phyloP scores from a whole-genome alignment of 1,140 invertebrate species.

The Mycetomoellerius zeteki region DNA sequence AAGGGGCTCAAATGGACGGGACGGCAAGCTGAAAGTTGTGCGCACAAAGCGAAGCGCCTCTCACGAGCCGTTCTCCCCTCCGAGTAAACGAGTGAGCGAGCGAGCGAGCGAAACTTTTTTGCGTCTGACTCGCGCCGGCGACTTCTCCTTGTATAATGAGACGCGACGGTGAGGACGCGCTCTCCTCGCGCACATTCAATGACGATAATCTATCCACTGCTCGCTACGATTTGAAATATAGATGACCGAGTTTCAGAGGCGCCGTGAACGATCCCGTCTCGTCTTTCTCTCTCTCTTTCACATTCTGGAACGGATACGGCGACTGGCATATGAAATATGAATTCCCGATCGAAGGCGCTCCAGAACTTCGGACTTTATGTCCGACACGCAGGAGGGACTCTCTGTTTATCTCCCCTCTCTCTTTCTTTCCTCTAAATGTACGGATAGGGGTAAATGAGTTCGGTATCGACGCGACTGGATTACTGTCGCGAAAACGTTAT shows the following conservation, averaged over 20 bases:
- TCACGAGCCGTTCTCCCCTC: neutral
- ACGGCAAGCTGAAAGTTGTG: neutral
- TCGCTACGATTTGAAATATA: conserved; percentile 51
- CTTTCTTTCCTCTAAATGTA: conserved; percentile 12
- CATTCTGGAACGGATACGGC: conserved; percentile 31
- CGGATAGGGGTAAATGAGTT: conserved; percentile 51
- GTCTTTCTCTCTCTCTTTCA: conserved; percentile 21
- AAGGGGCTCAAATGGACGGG: too few species aligned
- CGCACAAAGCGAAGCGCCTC: conserved; percentile 17
- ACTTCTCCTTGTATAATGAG: conserved; percentile 35
- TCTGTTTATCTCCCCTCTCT: conserved; percentile 29
- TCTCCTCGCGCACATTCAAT: conserved; percentile 2
- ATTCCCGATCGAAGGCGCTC: conserved; percentile 69
- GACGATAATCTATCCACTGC: conserved; percentile 58
- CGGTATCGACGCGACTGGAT: conserved; percentile 14
- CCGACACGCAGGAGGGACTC: conserved; percentile 19
- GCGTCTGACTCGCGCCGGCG: conserved; percentile 24
- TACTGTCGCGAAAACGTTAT: neutral
- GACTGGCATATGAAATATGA: conserved; percentile 68
- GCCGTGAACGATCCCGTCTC: conserved; percentile 30
- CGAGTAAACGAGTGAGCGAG: neutral
- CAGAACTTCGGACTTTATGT: conserved; percentile 49
- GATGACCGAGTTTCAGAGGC: conserved; percentile 44
- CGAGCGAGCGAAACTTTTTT: conserved; percentile 43
- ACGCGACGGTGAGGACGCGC: neutral